A percentile compares a stretch with the other conserved stretches of the same genome.
Evolutionary conservation across 1,140 invertebrate genomes (phyloP).

Genomic region (Scaptomyza hsui): DNA sequence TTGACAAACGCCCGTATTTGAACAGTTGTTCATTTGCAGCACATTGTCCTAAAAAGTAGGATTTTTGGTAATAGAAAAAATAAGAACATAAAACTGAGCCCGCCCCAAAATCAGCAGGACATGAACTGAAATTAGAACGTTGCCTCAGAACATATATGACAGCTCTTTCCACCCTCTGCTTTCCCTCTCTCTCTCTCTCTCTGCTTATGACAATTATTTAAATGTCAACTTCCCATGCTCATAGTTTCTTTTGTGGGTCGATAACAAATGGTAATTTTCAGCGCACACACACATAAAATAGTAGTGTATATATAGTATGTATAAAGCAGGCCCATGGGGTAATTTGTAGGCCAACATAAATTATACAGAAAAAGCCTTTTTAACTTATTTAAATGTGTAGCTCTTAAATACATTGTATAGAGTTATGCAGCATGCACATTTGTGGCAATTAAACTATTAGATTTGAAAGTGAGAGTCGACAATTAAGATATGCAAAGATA

Average conservation of each 20-base stretch:
- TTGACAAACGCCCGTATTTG: constrained; percentile 61
- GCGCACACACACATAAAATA: not conserved
- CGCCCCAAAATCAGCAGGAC: constrained; percentile 30
- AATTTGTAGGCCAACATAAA: constrained; percentile 37
- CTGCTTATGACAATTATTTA: constrained; percentile 45
- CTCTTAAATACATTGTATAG: constrained; percentile 26
- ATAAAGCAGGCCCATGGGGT: constrained; percentile 8
- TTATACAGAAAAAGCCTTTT: constrained; percentile 31
- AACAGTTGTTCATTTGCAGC: constrained; percentile 61
- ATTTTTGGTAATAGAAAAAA: constrained; percentile 12
- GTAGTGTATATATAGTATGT: not conserved
- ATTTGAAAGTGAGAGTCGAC: constrained; percentile 1
- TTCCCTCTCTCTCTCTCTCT: not conserved
- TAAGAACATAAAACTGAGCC: constrained; percentile 4
- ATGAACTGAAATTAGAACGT: constrained; percentile 42
- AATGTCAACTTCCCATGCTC: constrained; percentile 17
- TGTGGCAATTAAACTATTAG: not conserved
- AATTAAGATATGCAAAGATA: constrained; percentile 27
- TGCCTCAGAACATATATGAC: constrained; percentile 3
- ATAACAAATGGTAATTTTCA: constrained; percentile 16
- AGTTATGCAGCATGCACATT: not conserved
- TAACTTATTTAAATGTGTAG: constrained; percentile 32
- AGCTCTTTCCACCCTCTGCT: not conserved
- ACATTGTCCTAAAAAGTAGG: too few species aligned
- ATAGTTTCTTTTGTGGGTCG: constrained; percentile 6